A percentile compares a stretch with the other conserved stretches of the same genome.
Conservation (phyloP, 2,888 invertebrate species). For the Therioaphis trifolii region DNA sequence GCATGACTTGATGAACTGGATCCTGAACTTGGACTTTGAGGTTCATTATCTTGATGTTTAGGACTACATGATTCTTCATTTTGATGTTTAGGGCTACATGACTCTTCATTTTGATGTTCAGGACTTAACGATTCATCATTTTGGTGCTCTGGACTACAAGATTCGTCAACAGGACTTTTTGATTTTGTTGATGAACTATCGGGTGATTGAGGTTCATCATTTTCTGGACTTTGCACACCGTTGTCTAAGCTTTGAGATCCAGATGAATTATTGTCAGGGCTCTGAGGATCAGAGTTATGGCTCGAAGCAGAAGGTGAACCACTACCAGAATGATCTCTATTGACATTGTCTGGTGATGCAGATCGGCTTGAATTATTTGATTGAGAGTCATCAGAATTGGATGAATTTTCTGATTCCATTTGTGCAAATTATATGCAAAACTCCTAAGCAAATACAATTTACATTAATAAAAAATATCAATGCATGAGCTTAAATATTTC, state of each 20-base stretch:
- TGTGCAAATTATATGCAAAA: slow-evolving; percentile 12
- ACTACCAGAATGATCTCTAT: slow-evolving; percentile 40
- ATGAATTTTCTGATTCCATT: slow-evolving; percentile 59
- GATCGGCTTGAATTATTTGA: slow-evolving; percentile 48
- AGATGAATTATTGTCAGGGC: slow-evolving; percentile 49
- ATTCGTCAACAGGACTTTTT: slow-evolving; percentile 33
- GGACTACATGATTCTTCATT: too few relatives aligned
- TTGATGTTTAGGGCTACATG: too few relatives aligned
- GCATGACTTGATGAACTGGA: slow-evolving; percentile 50
- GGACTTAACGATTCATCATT: too few relatives aligned
- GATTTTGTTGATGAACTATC: slow-evolving; percentile 47
- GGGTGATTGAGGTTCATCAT: slow-evolving; percentile 41
- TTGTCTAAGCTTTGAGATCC: slow-evolving; percentile 52
- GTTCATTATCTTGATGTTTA: too few relatives aligned
- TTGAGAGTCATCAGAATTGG: slow-evolving; percentile 57
- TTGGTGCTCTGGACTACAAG: slow-evolving; percentile 40
- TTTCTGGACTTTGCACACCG: slow-evolving; percentile 24
- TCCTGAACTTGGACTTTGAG: slow-evolving; percentile 33
- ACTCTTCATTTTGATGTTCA: too few relatives aligned
- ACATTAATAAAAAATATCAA: background rate
- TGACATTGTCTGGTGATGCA: slow-evolving; percentile 44
- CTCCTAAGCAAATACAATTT: slow-evolving; percentile 12
- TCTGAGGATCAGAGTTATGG: slow-evolving; percentile 45
- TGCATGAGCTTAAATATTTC: background rate
- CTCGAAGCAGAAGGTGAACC: slow-evolving; percentile 54